These are phyloP conservation scores for Chymomyza fuscimana DNA, from an alignment of 2,888 invertebrate species.

Conservation along the genomic window DNA sequence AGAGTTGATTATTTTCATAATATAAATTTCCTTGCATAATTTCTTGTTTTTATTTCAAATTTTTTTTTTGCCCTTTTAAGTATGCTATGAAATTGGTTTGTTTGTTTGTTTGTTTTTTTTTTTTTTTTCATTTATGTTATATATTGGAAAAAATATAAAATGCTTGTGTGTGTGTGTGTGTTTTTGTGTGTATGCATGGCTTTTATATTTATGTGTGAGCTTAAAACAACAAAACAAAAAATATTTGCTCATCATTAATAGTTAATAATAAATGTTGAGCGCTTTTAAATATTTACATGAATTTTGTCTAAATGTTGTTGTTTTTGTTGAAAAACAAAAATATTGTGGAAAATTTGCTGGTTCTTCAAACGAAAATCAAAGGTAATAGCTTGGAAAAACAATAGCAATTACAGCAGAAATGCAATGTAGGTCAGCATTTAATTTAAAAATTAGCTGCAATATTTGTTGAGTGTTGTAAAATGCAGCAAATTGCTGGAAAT, in stretches of 20 bases:
- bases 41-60: constrained; percentile 20
- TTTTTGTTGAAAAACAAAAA: constrained; percentile 8
- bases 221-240: constrained; percentile 10
- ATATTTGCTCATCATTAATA: constrained; percentile 16
- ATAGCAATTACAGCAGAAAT: constrained; percentile 35
- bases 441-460: too few species aligned
- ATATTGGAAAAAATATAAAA: not conserved
- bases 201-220: constrained; percentile 10
- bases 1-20: constrained; percentile 52
- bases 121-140: not conserved
- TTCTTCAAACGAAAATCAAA: not conserved
- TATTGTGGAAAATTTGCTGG: not conserved
- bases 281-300: constrained; percentile 55
- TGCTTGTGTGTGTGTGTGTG: constrained; percentile 20
- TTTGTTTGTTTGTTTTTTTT: constrained; percentile 9
- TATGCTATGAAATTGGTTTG: constrained; percentile 26
- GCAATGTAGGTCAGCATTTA: constrained; percentile 5
- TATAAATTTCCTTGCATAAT: constrained; percentile 47
- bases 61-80: constrained; percentile 37
- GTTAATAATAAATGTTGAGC: constrained; percentile 21
- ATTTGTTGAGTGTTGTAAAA: too few species aligned
- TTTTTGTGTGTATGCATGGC: not conserved
- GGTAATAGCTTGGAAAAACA: not conserved
- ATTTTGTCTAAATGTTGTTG: constrained; percentile 33
- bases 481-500: too few species aligned